Evolutionary conservation across 2,888 invertebrate species (phyloP).

Genomic region (Nesidiocoris tenuis): DNA sequence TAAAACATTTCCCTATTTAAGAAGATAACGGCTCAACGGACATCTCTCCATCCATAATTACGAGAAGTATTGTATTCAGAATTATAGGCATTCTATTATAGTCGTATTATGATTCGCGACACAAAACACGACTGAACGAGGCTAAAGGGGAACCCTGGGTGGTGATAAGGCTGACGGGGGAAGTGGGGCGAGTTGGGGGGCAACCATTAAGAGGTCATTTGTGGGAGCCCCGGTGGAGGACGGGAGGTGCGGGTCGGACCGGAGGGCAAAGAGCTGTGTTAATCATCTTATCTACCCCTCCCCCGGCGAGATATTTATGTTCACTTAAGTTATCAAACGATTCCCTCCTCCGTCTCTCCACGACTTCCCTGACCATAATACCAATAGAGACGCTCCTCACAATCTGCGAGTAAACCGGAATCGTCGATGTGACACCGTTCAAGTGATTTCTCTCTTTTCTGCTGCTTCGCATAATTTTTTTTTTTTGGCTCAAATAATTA

Average conservation of each 20-base stretch:
- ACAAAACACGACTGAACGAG: conserved; percentile 2
- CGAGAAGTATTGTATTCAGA: no score
- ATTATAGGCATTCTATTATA: no score
- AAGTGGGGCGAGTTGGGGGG: conserved; percentile 1
- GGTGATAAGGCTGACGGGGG: neutral
- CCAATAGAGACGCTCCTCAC: no score
- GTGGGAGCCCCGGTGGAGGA: neutral
- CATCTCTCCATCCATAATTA: no score
- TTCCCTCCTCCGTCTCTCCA: neutral
- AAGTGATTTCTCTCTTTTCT: no score
- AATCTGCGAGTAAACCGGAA: no score
- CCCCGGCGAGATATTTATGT: conserved; percentile 29
- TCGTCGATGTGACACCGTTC: no score
- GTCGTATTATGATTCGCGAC: no score
- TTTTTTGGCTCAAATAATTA: no score
- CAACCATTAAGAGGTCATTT: conserved; percentile 37
- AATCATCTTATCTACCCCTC: conserved; percentile 36
- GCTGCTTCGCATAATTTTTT: no score
- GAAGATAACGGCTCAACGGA: no score
- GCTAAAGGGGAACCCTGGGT: neutral
- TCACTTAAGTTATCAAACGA: conserved; percentile 35
- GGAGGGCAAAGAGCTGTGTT: conserved; percentile 22
- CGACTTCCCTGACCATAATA: neutral
- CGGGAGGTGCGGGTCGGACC: neutral
- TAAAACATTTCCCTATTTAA: no score